Conservation (phyloP, 2,888 invertebrate species). For the Amphipoea oculea region DNA sequence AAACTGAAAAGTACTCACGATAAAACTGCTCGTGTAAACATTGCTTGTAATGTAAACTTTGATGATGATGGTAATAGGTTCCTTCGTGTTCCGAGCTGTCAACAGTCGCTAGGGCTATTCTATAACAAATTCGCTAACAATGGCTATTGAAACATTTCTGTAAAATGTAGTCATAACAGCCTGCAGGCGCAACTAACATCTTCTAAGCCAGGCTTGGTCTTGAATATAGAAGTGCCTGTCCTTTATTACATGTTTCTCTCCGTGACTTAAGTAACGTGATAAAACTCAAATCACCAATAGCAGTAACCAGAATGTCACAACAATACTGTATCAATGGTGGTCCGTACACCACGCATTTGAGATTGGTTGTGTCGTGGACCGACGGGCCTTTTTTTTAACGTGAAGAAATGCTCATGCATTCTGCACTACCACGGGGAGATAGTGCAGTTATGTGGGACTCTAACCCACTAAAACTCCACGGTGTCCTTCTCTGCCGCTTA, state of each 20-base stretch:
- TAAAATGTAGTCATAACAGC: constrained; percentile 36
- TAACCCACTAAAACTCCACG: too few species aligned
- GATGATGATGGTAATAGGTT: background rate
- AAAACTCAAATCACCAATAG: background rate
- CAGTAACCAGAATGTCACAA: background rate
- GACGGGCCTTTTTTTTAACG: too few species aligned
- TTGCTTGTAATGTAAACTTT: background rate
- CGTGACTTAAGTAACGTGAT: background rate
- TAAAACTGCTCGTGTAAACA: background rate
- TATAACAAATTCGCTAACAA: constrained; percentile 28
- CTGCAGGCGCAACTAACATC: background rate
- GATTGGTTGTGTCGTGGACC: too few species aligned
- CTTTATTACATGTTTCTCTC: background rate
- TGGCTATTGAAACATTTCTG: constrained; percentile 20
- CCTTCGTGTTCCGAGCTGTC: background rate
- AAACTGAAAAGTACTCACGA: background rate
- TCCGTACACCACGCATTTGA: too few species aligned
- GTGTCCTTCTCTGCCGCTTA: too few species aligned
- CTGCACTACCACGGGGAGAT: too few species aligned
- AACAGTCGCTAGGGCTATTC: background rate
- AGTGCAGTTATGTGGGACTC: too few species aligned
- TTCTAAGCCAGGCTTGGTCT: background rate
- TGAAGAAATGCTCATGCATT: too few species aligned
- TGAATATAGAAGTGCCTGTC: background rate
- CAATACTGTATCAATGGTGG: background rate